Percentiles rank a stretch among this genome's conserved stretches.
Conservation (phyloP, 2,888 invertebrate species). For the Patella depressa region DNA sequence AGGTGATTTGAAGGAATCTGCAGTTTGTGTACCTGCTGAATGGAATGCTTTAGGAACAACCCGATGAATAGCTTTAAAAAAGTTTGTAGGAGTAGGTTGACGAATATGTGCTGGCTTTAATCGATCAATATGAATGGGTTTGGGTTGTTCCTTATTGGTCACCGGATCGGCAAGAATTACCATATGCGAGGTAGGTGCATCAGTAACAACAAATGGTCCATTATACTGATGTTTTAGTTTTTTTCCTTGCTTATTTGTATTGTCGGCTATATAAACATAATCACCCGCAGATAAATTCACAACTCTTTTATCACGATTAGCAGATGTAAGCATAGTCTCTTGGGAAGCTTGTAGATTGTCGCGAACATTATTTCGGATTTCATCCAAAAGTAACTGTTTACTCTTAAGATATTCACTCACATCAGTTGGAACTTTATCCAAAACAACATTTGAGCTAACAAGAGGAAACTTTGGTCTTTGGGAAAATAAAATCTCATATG, state of each 20-base stretch:
- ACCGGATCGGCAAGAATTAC: not conserved
- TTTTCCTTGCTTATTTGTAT: constrained; percentile 3
- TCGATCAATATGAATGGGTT: constrained; percentile 11
- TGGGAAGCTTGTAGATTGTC: not conserved
- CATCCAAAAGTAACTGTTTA: not conserved
- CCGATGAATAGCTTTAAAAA: not conserved
- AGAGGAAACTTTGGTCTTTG: constrained; percentile 27
- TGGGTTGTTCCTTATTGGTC: not conserved
- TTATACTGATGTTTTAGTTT: constrained; percentile 7
- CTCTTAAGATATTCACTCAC: not conserved
- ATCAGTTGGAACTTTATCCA: not conserved
- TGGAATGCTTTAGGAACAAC: not conserved
- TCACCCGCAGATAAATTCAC: not conserved
- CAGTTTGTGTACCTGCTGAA: not conserved
- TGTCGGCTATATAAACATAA: constrained; percentile 13
- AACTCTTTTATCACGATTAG: not conserved
- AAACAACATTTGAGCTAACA: not conserved
- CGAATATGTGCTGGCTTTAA: constrained; percentile 16
- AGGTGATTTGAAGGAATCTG: not conserved
- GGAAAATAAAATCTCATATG: constrained; percentile 23
- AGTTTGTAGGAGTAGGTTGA: not conserved
- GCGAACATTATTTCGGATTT: not conserved
- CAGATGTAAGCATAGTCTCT: not conserved
- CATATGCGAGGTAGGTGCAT: constrained; percentile 2
- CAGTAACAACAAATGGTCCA: constrained; percentile 9